These are phyloP conservation scores for Prolemur simus DNA, from an alignment of 2,113 vertebrate genomes.

Conservation along the genomic window DNA sequence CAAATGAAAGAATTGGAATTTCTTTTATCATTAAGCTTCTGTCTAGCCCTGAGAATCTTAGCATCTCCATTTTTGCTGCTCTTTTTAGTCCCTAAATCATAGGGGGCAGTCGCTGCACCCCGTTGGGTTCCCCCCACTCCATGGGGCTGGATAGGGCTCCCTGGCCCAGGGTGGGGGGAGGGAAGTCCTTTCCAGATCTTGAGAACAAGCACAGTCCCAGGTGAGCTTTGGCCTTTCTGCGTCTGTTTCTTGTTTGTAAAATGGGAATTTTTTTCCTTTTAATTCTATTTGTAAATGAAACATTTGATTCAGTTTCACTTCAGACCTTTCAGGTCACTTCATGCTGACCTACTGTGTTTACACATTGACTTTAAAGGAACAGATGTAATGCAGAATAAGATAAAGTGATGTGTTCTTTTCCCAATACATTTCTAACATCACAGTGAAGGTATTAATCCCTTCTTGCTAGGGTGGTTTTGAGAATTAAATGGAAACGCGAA, in stretches of 20 bases:
- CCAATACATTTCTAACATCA: background rate
- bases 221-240: background rate
- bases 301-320: background rate
- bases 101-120: background rate
- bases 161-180: background rate
- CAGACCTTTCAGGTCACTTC: background rate
- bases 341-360: background rate
- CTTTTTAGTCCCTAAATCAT: background rate
- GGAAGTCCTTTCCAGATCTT: background rate
- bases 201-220: background rate
- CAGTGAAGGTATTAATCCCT: too few relatives aligned
- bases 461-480: background rate
- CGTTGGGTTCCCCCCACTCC: background rate
- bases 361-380: background rate
- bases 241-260: background rate
- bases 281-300: background rate
- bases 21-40: background rate
- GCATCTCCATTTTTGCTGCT: background rate
- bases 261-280: background rate
- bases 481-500: background rate
- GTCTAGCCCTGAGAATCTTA: background rate
- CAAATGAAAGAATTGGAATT: background rate
- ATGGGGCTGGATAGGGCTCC: too few relatives aligned
- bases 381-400: background rate
- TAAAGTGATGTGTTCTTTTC: background rate